Evolutionary conservation across 2,888 invertebrate genomes (phyloP).

Genomic region (Coremacera marginata): DNA sequence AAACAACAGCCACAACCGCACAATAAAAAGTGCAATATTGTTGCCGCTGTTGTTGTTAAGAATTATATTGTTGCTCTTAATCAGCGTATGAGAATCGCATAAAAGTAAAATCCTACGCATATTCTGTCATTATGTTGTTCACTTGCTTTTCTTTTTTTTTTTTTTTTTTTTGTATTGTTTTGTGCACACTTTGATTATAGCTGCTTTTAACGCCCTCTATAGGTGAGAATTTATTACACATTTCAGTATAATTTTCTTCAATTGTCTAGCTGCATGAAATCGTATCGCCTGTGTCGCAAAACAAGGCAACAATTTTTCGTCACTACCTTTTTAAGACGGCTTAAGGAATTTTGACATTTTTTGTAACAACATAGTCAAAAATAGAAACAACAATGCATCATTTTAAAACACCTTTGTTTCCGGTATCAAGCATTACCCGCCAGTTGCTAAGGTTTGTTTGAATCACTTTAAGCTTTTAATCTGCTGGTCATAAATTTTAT

Average conservation of each 20-base stretch:
- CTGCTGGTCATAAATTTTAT: too few species aligned
- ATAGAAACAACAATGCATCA: neutral
- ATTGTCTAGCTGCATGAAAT: neutral
- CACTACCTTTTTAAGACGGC: neutral
- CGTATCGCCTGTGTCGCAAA: neutral
- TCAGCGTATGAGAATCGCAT: conserved; percentile 53
- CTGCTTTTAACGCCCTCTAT: conserved; percentile 33
- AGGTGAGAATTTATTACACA: conserved; percentile 18
- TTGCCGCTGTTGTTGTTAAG: conserved; percentile 21
- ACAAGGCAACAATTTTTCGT: neutral
- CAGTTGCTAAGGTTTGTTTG: too few species aligned
- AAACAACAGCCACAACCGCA: conserved; percentile 13
- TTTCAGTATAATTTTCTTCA: conserved; percentile 14
- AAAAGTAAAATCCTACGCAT: conserved; percentile 37
- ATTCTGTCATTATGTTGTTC: conserved; percentile 5
- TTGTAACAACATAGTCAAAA: neutral
- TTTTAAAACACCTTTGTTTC: neutral
- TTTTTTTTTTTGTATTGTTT: neutral
- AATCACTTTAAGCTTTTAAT: too few species aligned
- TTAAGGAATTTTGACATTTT: too few species aligned
- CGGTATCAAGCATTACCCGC: neutral
- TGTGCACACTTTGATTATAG: neutral
- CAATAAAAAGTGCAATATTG: conserved; percentile 23
- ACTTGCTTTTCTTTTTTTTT: neutral
- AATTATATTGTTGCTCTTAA: conserved; percentile 54